Base-by-base conservation (phyloP, 2,888 invertebrate species). In the Sinotaia quadrata region DNA sequence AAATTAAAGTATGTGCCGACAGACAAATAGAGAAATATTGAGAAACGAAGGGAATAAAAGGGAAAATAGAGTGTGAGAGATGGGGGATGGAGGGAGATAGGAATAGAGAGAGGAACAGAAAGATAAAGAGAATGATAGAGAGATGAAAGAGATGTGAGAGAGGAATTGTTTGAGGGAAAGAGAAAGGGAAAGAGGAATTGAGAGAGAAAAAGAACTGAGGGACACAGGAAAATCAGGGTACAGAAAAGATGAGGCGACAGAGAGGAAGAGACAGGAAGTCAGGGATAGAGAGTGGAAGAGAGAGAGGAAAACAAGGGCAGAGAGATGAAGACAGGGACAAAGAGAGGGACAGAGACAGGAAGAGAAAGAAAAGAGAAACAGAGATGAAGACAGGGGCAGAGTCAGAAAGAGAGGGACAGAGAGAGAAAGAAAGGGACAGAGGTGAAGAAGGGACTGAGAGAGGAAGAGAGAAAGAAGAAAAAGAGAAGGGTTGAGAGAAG, bases 41-140 rank as follows among this genome's bases (percentile, higher is more conserved):
- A 36, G 15, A 21, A 29, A 56, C 15, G 41, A 4, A 65, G 56
- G 41, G 24, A 58, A 33, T 31, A 33, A 54, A 33, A 54, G 54
- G 36, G 56, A 56, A n/a, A n/a, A n/a, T n/a, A n/a, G n/a, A n/a
- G n/a, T n/a, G n/a, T n/a, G n/a, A n/a, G n/a, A n/a, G n/a, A n/a
- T n/a, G n/a, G n/a, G n/a, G n/a, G 58, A 58, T 21, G 37, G 58
- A 58, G 59, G 37, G 37, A 56, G 66, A 57, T 56, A 44, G 63
- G 27, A 21, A 49, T 47, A 61, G 61, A 61, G 7, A 61, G 33
- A 61, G 61, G 49, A n/a, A 61, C 24, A 61, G 49, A 29, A n/a
- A 61, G 49, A 61, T 15, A 47, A 5, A 37, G 37, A 44, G 21
- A 37, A 36, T 8, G 24, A 60, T 24, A 37, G 44, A 60, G 44